Evolutionary conservation across 2,113 vertebrate genomes (phyloP).

Genomic region (Indicator maculatus): DNA sequence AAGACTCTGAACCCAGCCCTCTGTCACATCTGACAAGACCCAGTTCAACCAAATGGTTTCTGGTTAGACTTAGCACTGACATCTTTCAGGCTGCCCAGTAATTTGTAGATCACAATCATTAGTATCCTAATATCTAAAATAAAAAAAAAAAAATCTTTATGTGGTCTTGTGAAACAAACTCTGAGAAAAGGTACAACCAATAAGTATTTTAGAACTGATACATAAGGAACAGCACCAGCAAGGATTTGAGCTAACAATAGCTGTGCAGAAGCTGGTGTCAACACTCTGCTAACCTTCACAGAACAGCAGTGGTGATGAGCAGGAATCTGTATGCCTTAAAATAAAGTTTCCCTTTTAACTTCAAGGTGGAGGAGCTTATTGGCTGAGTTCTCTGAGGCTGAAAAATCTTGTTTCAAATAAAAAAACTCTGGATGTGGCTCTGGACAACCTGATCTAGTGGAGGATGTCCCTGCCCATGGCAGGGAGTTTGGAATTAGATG

Average conservation of each 20-base stretch:
- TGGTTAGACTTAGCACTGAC: background rate
- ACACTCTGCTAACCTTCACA: background rate
- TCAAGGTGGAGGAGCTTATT: background rate
- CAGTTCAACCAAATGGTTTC: background rate
- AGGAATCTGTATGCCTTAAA: background rate
- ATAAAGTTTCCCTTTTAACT: background rate
- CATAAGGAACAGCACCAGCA: background rate
- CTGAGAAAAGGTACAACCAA: background rate
- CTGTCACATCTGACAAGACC: background rate
- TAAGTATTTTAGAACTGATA: background rate
- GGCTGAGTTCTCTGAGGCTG: background rate
- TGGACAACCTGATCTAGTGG: too few relatives aligned
- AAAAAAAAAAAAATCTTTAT: background rate
- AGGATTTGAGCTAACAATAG: background rate
- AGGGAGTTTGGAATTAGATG: too few relatives aligned
- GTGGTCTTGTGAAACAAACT: background rate
- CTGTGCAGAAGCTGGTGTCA: background rate
- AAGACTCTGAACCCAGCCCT: background rate
- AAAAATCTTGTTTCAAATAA: background rate
- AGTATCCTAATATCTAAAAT: background rate
- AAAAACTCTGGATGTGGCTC: background rate
- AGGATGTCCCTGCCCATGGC: too few relatives aligned
- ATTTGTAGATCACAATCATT: background rate
- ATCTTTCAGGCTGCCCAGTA: background rate
- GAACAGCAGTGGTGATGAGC: background rate